These are phyloP conservation scores for Lithobates sylvaticus DNA, from an alignment of 2,797 vertebrate species.

Conservation along the genomic window DNA sequence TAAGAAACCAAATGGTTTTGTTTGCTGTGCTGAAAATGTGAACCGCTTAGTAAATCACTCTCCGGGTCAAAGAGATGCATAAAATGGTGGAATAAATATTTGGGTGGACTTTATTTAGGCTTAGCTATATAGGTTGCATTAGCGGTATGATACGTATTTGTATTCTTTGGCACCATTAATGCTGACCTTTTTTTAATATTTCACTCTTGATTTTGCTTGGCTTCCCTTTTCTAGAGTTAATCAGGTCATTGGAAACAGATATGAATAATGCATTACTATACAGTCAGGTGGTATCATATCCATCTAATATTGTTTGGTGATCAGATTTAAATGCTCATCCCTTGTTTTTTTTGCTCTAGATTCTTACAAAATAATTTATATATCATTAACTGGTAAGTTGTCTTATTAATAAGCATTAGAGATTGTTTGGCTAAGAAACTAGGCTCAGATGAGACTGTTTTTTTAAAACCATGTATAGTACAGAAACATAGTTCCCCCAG, in stretches of 20 bases:
- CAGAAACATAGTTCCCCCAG: constrained; percentile 45
- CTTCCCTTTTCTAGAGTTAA: constrained; percentile 20
- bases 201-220: constrained; percentile 22
- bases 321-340: constrained; percentile 18
- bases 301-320: constrained; percentile 25
- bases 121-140: background rate
- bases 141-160: background rate
- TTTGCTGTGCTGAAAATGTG: too few relatives aligned
- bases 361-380: constrained; percentile 23
- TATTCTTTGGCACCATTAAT: constrained; percentile 21
- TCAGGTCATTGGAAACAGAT: constrained; percentile 27
- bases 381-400: constrained; percentile 45
- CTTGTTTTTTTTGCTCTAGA: background rate
- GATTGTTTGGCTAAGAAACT: constrained; percentile 36
- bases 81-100: too few relatives aligned
- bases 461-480: constrained; percentile 32
- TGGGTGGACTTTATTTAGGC: too few relatives aligned
- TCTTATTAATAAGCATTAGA: constrained; percentile 50
- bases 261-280: constrained; percentile 48
- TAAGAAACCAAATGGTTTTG: too few relatives aligned
- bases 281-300: constrained; percentile 22
- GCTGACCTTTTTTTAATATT: constrained; percentile 26
- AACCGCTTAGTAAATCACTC: too few relatives aligned
- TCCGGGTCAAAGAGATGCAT: too few relatives aligned
- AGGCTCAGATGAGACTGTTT: constrained; percentile 14